phyloP scores from a whole-genome alignment of 1,140 invertebrate species.

The Camponotus floridanus region DNA sequence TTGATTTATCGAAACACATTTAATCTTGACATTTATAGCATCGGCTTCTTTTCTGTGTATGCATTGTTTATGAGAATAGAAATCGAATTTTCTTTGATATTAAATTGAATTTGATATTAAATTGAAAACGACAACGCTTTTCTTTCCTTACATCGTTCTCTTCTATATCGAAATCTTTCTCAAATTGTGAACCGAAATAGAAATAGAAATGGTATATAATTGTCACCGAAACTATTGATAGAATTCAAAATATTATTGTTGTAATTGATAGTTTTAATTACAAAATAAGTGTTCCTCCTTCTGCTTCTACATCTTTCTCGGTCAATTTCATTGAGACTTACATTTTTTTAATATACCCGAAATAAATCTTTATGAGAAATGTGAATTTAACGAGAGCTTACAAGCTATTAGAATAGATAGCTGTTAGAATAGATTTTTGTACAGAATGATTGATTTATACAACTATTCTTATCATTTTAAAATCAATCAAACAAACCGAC shows the following conservation, averaged over 20 bases:
- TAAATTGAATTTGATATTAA: constrained; percentile 12
- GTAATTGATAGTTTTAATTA: constrained; percentile 16
- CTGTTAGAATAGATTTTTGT: neutral
- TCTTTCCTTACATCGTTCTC: neutral
- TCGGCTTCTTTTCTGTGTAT: neutral
- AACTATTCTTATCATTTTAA: neutral
- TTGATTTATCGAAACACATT: neutral
- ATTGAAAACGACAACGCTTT: neutral
- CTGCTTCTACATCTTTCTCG: neutral
- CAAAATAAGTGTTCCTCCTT: neutral
- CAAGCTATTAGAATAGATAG: neutral
- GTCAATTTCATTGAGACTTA: neutral
- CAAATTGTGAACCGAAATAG: neutral
- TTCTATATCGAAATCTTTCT: neutral
- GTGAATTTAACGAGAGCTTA: neutral
- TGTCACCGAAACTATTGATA: too few species aligned
- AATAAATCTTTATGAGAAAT: constrained; percentile 8
- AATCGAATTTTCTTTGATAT: constrained; percentile 17
- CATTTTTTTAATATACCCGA: neutral
- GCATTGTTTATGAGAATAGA: neutral
- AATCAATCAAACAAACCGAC: neutral
- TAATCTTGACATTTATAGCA: neutral
- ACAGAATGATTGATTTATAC: neutral
- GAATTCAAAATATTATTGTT: neutral
- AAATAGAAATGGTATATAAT: constrained; percentile 9